phyloP scores from a whole-genome alignment of 2,113 vertebrate genomes.

The Podiceps cristatus region DNA sequence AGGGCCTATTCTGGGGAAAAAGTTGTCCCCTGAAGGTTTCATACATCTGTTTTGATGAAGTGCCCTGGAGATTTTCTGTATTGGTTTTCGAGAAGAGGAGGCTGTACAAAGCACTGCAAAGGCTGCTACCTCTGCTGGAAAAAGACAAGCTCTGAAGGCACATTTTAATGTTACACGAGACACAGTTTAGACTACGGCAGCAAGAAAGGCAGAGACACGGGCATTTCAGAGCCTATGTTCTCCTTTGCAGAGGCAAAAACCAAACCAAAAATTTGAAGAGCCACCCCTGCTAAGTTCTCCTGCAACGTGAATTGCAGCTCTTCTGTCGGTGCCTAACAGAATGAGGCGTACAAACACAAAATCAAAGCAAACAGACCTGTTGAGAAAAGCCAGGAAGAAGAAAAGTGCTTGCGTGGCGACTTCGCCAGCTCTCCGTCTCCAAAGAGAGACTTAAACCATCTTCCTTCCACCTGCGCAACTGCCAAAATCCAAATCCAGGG shows the following conservation, averaged over 20 bases:
- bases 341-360: neutral
- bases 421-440: neutral
- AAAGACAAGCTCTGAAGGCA: neutral
- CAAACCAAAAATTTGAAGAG: neutral
- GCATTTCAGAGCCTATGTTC: neutral
- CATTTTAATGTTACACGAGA: neutral
- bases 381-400: neutral
- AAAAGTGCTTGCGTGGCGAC: accelerated
- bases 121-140: neutral
- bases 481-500: neutral
- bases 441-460: neutral
- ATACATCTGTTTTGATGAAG: neutral
- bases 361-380: neutral
- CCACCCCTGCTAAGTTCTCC: neutral
- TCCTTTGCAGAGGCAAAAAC: neutral
- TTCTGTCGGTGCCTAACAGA: accelerated
- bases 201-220: neutral
- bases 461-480: neutral
- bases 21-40: neutral
- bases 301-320: neutral
- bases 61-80: neutral
- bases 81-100: neutral
- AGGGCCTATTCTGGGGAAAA: neutral
- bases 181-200: neutral
- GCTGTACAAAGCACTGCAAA: neutral